A percentile compares a stretch with the other conserved stretches of the same genome.
These are phyloP conservation scores for Andrena dorsata DNA, from an alignment of 2,888 invertebrate genomes.

Conservation along the genomic window DNA sequence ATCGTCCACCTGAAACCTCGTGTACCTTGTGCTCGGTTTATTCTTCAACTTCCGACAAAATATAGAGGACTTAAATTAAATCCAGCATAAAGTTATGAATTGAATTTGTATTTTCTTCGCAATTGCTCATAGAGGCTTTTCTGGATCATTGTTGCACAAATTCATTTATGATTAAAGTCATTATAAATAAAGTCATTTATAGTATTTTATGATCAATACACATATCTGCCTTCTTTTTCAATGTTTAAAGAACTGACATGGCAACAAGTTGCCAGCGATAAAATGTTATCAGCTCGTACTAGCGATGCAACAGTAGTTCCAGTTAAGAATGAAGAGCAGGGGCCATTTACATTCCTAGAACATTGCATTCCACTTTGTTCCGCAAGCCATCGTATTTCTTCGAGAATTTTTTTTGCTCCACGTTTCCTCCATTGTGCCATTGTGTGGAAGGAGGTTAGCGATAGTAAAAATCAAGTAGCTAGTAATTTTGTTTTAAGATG, in stretches of 20 bases:
- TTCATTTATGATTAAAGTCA: background rate
- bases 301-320: no score
- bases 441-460: background rate
- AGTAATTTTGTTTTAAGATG: background rate
- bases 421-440: slow-evolving; percentile 11
- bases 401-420: background rate
- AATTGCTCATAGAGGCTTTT: background rate
- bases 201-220: no score
- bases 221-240: no score
- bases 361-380: slow-evolving; percentile 16
- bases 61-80: background rate
- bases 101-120: background rate
- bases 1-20: background rate
- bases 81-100: background rate
- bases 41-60: background rate
- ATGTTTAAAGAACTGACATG: no score
- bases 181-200: no score
- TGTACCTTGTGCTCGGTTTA: background rate
- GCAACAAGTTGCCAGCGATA: no score
- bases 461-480: background rate
- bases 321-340: no score
- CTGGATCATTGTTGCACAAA: background rate
- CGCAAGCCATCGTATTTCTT: slow-evolving; percentile 16
- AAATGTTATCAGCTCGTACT: no score
- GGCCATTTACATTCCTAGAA: slow-evolving; percentile 13